Evolutionary conservation across 1,140 invertebrate species (phyloP), one percentile per base, ranked within the genome.

Genomic region (Solen grandis): DNA sequence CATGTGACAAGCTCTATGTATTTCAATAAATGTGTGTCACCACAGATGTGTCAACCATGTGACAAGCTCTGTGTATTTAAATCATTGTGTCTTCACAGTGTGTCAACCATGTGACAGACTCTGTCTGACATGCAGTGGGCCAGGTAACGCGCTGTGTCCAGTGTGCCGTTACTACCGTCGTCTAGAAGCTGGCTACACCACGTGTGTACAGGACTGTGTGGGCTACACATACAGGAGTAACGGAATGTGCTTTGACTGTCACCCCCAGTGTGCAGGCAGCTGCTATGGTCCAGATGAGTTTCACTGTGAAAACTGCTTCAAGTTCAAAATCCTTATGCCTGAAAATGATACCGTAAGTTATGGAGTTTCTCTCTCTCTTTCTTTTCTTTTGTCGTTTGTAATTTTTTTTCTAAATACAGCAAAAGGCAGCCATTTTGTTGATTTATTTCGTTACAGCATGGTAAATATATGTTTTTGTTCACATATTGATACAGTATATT

Each of bases 61-160:
- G 14, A 36, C 25, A 19, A 46, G 22, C 10, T 70, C 19, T 52
- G 46, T 70, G 46, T 70, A 36, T 46, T 46, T 10, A 10, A 10
- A 8, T 10, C 41, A 10, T 46, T 59, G 16, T 66, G 10, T 73
- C 22, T 85, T 80, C 3, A 69, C 90, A 90, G 72, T 89, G 2
- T 92, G 91, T 85, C 85, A 85, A 29, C 82, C 95, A 88, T 99
- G 98, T 89, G 97, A 99, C 93, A 95, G 96, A 0, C 94, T 96
- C 16, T 99, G 98, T 89, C 95, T 96, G 82, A 95, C 95, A 54
- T 99, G 98, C 91, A 96, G 95, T 46, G 96, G 95, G 5, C 97
- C 83, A 1, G 83, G 85, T 14, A 69, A 55, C 3, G 55, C 54
- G 36, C 54, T 84, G 69, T 92, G 91, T 78, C 78, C 46, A 1